A percentile compares a stretch with the other conserved stretches of the same genome.
Conservation (phyloP, 2,797 vertebrate genomes). For the Ceryle rudis region DNA sequence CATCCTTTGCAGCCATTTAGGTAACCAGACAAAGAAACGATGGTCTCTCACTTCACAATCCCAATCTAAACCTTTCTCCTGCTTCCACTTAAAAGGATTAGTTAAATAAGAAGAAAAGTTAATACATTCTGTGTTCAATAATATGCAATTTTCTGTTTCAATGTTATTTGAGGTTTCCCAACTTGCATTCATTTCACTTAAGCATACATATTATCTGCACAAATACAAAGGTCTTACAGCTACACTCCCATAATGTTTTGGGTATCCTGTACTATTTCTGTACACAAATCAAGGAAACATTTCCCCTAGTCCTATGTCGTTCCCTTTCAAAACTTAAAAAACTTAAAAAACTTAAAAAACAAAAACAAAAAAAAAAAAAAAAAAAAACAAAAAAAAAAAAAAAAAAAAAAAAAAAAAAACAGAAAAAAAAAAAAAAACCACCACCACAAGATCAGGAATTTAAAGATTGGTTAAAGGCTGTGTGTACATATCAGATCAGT, state of each 20-base stretch:
- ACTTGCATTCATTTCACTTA: neutral
- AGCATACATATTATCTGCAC: neutral
- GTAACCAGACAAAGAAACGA: neutral
- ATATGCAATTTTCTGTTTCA: neutral
- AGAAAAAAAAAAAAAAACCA: neutral
- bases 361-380: neutral
- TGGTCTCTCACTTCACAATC: neutral
- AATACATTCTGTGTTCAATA: neutral
- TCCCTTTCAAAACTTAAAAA: too few species aligned
- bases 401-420: neutral
- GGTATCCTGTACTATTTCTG: neutral
- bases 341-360: too few species aligned
- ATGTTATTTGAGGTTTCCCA: neutral
- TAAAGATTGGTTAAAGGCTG: neutral
- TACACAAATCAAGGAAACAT: neutral
- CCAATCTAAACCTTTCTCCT: neutral
- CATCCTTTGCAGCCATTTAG: neutral
- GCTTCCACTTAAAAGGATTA: neutral
- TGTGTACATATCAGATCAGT: neutral
- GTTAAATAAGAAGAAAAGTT: neutral
- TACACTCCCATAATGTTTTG: neutral
- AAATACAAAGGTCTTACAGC: neutral
- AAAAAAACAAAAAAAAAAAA: neutral
- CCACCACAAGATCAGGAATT: neutral
- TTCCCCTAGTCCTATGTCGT: accelerated